These are phyloP conservation scores for Benthosema pterotum DNA, from an alignment of 2,797 vertebrate genomes.

Conservation along the genomic window DNA sequence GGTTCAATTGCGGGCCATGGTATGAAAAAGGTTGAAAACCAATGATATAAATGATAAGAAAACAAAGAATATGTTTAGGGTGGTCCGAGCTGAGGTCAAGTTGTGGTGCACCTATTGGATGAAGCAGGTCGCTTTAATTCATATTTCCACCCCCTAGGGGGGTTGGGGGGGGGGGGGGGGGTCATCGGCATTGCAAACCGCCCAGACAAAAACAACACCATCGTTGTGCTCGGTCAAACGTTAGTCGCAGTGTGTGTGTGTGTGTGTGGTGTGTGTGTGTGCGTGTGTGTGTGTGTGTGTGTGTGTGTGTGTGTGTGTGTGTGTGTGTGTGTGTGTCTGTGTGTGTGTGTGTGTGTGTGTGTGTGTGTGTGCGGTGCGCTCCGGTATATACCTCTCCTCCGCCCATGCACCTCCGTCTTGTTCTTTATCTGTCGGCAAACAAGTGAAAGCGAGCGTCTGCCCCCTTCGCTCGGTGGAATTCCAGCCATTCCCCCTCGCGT, in stretches of 20 bases:
- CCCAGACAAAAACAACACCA: slow-evolving; percentile 22
- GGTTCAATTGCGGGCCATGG: no score
- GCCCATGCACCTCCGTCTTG: slow-evolving; percentile 4
- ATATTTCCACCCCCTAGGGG: no score
- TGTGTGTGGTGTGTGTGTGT: slow-evolving; percentile 2
- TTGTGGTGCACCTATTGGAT: neutral
- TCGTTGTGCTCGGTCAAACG: slow-evolving; percentile 26
- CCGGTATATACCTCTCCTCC: slow-evolving; percentile 23
- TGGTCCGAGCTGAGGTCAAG: slow-evolving; percentile 4
- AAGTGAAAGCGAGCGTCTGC: slow-evolving; percentile 70
- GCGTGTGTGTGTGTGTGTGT: slow-evolving; percentile 10
- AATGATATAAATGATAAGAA: neutral
- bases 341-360: slow-evolving; percentile 11
- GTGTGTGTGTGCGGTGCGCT: slow-evolving; percentile 9
- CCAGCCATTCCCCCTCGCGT: slow-evolving; percentile 67
- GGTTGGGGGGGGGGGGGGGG: no score
- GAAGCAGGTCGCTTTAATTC: neutral
- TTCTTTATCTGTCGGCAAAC: slow-evolving; percentile 70
- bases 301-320: slow-evolving; percentile 10
- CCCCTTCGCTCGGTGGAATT: slow-evolving; percentile 69
- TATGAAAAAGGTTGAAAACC: no score
- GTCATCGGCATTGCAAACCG: slow-evolving; percentile 10
- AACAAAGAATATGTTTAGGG: no score
- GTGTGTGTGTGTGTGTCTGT: slow-evolving; percentile 1
- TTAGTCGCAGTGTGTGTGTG: neutral